Percentiles rank a stretch among this genome's conserved stretches.
These are phyloP conservation scores for Scaptomyza caliginosa DNA, from an alignment of 2,888 invertebrate genomes.

Conservation along the genomic window DNA sequence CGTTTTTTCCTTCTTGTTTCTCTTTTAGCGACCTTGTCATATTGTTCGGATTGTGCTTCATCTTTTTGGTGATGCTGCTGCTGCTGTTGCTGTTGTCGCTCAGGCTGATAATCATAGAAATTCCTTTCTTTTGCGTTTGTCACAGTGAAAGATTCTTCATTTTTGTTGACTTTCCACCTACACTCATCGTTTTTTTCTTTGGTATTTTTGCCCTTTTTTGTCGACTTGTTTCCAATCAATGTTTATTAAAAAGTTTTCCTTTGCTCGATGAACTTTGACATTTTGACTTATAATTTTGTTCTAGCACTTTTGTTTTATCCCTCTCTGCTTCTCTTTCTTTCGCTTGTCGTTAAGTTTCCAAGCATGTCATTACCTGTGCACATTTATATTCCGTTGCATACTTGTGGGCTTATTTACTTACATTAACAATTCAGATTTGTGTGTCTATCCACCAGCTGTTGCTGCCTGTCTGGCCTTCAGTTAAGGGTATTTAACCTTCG, in stretches of 20 bases:
- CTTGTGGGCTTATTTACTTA: conserved; percentile 17
- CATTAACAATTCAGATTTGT: conserved; percentile 20
- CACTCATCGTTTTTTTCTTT: not conserved
- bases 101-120: conserved; percentile 54
- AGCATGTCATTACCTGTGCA: conserved; percentile 14
- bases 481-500: conserved; percentile 25
- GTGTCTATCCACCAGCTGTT: conserved; percentile 4
- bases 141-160: conserved; percentile 40
- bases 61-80: conserved; percentile 6
- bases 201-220: conserved; percentile 25
- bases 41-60: conserved; percentile 20
- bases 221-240: conserved; percentile 55
- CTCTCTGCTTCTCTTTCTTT: no score
- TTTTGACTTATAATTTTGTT: conserved; percentile 36
- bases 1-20: conserved; percentile 4
- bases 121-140: conserved; percentile 27
- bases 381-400: conserved; percentile 24
- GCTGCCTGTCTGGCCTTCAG: conserved; percentile 13
- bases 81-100: conserved; percentile 13
- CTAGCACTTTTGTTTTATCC: conserved; percentile 1
- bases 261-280: conserved; percentile 63
- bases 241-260: conserved; percentile 65
- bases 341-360: not conserved
- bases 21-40: conserved; percentile 12
- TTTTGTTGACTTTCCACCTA: conserved; percentile 20